Evolutionary conservation across 2,888 invertebrate genomes (phyloP).

Genomic region (Frankliniella fusca): DNA sequence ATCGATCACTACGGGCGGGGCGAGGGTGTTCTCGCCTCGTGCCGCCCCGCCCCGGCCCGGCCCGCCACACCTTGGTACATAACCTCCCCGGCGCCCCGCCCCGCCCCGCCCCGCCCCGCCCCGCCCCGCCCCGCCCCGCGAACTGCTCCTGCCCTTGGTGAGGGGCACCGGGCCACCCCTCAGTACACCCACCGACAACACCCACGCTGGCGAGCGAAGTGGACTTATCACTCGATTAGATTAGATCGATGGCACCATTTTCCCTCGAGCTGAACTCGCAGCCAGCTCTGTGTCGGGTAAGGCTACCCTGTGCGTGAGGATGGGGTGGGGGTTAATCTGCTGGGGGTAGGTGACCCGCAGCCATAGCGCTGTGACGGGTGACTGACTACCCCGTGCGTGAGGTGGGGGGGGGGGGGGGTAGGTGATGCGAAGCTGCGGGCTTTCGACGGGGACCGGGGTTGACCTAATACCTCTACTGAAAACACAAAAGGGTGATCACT

Average conservation of each 20-base stretch:
- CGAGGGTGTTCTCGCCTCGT: background rate
- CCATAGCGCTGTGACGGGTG: too few species aligned
- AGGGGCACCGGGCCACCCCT: background rate
- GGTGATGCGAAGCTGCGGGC: background rate
- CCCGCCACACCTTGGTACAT: constrained; percentile 1
- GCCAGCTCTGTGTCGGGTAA: background rate
- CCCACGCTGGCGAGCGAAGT: background rate
- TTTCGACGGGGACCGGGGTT: background rate
- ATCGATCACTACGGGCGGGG: background rate
- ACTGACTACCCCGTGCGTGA: too few species aligned
- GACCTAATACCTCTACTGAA: too few species aligned
- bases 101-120: background rate
- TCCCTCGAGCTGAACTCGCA: background rate
- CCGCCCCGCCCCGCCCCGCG: background rate
- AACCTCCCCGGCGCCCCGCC: background rate
- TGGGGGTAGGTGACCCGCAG: background rate
- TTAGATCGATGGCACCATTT: background rate
- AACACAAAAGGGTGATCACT: background rate
- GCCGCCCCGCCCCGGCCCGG: background rate
- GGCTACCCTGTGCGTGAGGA: background rate
- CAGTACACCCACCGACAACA: background rate
- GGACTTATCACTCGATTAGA: background rate
- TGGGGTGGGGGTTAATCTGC: background rate
- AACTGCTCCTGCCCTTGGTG: background rate
- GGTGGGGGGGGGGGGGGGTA: background rate